phyloP scores from a whole-genome alignment of 2,113 vertebrate genomes.

The Dasypus novemcinctus region DNA sequence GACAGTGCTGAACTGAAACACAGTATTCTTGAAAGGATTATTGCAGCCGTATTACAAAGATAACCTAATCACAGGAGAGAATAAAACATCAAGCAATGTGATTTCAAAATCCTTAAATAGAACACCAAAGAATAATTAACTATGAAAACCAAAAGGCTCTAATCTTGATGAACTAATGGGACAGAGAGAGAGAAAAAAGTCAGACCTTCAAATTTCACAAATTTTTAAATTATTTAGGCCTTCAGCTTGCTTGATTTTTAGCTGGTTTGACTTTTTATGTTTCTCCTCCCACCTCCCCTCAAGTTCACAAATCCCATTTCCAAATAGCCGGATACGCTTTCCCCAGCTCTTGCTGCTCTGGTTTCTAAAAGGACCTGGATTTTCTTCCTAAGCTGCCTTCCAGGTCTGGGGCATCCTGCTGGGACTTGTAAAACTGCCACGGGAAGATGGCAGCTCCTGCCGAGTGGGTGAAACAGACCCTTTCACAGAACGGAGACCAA shows the following conservation, averaged over 20 bases:
- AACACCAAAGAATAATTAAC: conserved; percentile 62
- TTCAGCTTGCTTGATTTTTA: background rate
- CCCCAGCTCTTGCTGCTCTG: background rate
- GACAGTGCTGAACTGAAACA: background rate
- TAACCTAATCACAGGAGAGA: conserved; percentile 57
- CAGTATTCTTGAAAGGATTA: background rate
- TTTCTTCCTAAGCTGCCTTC: conserved; percentile 18
- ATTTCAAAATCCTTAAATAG: conserved; percentile 59
- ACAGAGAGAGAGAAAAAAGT: background rate
- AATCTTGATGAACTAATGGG: conserved; percentile 31
- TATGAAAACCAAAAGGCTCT: conserved; percentile 34
- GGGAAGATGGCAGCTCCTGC: conserved; percentile 20
- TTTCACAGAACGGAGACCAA: conserved; percentile 24
- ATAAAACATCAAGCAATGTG: conserved; percentile 50
- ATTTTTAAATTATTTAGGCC: background rate
- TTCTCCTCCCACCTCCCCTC: background rate
- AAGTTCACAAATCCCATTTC: background rate
- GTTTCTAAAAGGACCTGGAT: background rate
- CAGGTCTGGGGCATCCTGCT: conserved; percentile 32
- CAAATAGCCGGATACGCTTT: background rate
- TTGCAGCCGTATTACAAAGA: background rate
- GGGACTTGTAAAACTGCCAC: conserved; percentile 13
- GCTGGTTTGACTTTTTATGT: background rate
- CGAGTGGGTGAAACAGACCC: conserved; percentile 24
- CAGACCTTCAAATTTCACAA: background rate